These are phyloP conservation scores for Pygathrix nemaeus DNA, from an alignment of 2,113 vertebrate genomes.

Conservation along the genomic window DNA sequence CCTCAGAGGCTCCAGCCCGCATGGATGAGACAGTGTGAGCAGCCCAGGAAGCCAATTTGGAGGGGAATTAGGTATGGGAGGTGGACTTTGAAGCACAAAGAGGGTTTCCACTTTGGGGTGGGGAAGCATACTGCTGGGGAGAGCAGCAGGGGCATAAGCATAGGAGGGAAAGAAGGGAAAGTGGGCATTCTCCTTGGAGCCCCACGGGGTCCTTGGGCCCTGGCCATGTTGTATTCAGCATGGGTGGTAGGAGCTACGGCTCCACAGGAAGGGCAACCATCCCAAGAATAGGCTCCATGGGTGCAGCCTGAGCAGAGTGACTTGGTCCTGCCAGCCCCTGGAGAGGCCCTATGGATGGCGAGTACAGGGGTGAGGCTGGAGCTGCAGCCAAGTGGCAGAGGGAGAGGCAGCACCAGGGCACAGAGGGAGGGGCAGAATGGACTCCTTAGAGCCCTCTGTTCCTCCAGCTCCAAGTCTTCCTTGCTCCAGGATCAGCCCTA, in stretches of 20 bases:
- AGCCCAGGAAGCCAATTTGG: accelerated
- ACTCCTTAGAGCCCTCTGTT: accelerated
- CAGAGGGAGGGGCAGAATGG: neutral
- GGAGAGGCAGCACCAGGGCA: too few species aligned
- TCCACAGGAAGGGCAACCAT: neutral
- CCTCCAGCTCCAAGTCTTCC: neutral
- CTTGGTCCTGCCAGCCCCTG: neutral
- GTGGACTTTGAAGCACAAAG: accelerated
- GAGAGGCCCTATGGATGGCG: neutral
- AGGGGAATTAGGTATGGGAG: neutral
- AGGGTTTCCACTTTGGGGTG: neutral
- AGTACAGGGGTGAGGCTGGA: neutral
- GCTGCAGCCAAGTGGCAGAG: neutral
- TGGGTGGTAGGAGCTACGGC: accelerated
- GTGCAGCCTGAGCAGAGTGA: accelerated
- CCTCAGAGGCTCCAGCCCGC: neutral
- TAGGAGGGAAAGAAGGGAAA: too few species aligned
- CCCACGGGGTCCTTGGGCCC: accelerated
- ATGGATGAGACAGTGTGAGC: neutral
- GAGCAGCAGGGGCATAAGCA: neutral
- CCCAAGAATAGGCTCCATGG: neutral
- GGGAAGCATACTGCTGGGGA: accelerated
- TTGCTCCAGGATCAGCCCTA: neutral
- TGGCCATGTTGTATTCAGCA: neutral
- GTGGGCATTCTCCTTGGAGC: accelerated